Evolutionary conservation across 2,888 invertebrate genomes (phyloP), one percentile per base, ranked within the genome.

Genomic region (Drosophila borborema): DNA sequence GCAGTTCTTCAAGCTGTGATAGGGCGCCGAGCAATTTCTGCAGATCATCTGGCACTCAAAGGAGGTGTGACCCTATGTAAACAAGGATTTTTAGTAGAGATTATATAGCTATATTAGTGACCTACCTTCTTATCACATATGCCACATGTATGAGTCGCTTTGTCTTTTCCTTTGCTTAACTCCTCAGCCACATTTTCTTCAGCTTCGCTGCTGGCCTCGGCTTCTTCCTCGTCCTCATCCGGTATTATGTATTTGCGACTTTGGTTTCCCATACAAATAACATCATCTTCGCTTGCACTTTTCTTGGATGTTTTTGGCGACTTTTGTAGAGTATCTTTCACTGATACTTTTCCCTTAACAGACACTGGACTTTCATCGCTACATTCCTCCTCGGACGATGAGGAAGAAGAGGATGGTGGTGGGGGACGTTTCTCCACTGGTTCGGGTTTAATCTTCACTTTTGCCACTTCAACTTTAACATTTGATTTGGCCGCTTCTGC

Each of bases 31-130:
- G 56, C 92, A 93, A 40, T 91, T 92, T 31, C 91, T 85, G 63
- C 92, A 93, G 18, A 92, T 91, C 86, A 90, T 91, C 74, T 91
- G 91, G 36, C 91, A 91, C 55, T 91, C 81, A 48, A 93, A 92
- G 0, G 92, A 91, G 2, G 80, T 90, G 49, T 93, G 92, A 10
- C 86, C 92, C 91, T 90, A 48, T 12, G 5, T 38, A 28, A 48
- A 14, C 16, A 48, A 7, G 20, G 14, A 36, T 51, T 23, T 16
- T 54, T 7, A 54, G n/a, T 23, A 54, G 38, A 9, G 34, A 28
- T 6, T 1, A 20, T 8, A 7, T 10, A 8, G 51, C 1, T 18
- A 36, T 36, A 20, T 20, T 3, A 10, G n/a, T 8, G 31, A 64
- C 72, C 68, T 74, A 92, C 92, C 69, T 83, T 75, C 63, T 91